These are phyloP conservation scores for Altica lythri DNA, from an alignment of 2,888 invertebrate species.

Conservation along the genomic window DNA sequence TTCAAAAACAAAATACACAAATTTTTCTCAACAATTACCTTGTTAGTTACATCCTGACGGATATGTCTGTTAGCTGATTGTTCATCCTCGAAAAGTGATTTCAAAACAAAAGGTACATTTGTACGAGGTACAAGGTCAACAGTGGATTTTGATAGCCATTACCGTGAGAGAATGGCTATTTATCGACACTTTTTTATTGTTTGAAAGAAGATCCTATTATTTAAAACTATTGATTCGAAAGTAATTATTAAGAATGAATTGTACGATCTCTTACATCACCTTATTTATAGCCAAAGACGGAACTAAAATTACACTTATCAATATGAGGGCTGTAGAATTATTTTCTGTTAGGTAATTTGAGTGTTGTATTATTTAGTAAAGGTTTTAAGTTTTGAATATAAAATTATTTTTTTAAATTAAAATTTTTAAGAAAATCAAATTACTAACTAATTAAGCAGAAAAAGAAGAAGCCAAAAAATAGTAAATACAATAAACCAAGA, in stretches of 20 bases:
- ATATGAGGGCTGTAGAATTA: no score
- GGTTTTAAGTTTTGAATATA: no score
- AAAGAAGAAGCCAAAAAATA: no score
- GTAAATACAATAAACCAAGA: no score
- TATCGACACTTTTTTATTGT: slow-evolving; percentile 18
- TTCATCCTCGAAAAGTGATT: slow-evolving; percentile 31
- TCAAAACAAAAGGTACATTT: slow-evolving; percentile 26
- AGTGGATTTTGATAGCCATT: slow-evolving; percentile 7
- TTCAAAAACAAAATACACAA: background rate
- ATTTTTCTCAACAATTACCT: background rate
- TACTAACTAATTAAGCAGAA: no score
- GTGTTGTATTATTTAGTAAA: no score
- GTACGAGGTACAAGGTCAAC: slow-evolving; percentile 26
- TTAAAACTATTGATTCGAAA: slow-evolving; percentile 13
- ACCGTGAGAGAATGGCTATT: slow-evolving; percentile 12
- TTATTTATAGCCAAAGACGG: no score
- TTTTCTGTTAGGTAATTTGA: no score
- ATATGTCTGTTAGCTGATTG: slow-evolving; percentile 24
- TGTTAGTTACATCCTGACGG: slow-evolving; percentile 31
- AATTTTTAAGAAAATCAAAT: no score
- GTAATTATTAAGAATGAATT: slow-evolving; percentile 14
- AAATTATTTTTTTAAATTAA: no score
- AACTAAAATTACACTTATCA: no score
- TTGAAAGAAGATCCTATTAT: slow-evolving; percentile 18
- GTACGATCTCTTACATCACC: no score